Percentiles rank a stretch among this genome's conserved stretches.
These are phyloP conservation scores for Bos indicus DNA, from an alignment of 2,113 vertebrate species.

Conservation along the genomic window DNA sequence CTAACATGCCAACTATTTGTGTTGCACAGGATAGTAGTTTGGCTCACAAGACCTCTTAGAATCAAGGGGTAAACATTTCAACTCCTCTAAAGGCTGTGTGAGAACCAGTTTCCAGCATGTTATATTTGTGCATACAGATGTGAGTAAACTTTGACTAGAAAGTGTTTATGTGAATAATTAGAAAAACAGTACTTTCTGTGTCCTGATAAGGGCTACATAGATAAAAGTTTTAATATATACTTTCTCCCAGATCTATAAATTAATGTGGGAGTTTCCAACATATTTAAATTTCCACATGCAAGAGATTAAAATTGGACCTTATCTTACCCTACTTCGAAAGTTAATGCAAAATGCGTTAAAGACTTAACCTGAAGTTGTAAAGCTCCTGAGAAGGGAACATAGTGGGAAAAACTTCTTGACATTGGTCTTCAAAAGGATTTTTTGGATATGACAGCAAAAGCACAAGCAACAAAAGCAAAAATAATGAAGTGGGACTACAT, in stretches of 20 bases:
- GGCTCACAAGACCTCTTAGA: not conserved
- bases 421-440: not conserved
- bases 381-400: not conserved
- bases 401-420: not conserved
- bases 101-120: not conserved
- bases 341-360: not conserved
- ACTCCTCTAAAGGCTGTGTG: not conserved
- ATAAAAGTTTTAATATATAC: not conserved
- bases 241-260: not conserved
- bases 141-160: not conserved
- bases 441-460: not conserved
- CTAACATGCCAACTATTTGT: not conserved
- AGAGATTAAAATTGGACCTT: not conserved
- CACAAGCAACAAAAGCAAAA: not conserved
- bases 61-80: not conserved
- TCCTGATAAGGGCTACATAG: not conserved
- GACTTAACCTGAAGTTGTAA: not conserved
- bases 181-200: not conserved
- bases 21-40: not conserved
- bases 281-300: not conserved
- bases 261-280: not conserved
- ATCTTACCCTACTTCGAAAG: not conserved
- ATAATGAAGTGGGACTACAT: not conserved
- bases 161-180: not conserved
- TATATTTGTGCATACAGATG: not conserved